These are phyloP conservation scores for Motacilla tschutschensis DNA, from an alignment of 2,113 vertebrate species.

Conservation along the genomic window DNA sequence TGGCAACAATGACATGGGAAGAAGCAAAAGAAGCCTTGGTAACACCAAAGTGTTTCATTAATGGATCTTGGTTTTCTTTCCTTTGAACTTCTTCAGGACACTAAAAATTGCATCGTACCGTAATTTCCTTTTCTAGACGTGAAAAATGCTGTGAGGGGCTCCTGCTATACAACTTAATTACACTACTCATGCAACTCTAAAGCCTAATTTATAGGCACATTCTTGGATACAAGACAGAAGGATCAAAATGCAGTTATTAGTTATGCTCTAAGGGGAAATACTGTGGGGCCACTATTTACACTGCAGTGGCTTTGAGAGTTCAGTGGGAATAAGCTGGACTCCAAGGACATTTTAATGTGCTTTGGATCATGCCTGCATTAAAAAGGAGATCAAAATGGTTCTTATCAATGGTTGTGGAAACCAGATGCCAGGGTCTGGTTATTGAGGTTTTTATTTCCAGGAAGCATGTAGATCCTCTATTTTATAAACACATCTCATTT, in stretches of 20 bases:
- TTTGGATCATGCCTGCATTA: not conserved
- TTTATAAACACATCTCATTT: slow-evolving; percentile 35
- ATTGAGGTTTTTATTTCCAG: slow-evolving; percentile 46
- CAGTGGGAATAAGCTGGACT: not conserved
- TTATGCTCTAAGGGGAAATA: not conserved
- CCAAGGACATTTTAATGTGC: not conserved
- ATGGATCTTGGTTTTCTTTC: not conserved
- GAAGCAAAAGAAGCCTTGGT: not conserved
- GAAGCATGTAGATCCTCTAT: slow-evolving; percentile 12
- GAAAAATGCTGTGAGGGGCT: not conserved
- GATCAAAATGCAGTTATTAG: not conserved
- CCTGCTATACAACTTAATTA: slow-evolving; percentile 6
- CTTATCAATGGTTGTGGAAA: not conserved
- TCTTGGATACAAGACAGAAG: not conserved
- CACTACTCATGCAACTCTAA: not conserved
- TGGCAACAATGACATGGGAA: not conserved
- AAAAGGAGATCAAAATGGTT: not conserved
- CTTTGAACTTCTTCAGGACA: not conserved
- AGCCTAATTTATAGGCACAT: not conserved
- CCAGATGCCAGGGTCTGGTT: not conserved
- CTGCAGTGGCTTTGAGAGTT: not conserved
- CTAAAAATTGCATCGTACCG: not conserved
- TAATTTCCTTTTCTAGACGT: not conserved
- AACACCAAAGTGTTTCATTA: not conserved
- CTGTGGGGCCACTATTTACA: not conserved